phyloP scores from a whole-genome alignment of 2,113 vertebrate species.

The Prietella phreatophila region DNA sequence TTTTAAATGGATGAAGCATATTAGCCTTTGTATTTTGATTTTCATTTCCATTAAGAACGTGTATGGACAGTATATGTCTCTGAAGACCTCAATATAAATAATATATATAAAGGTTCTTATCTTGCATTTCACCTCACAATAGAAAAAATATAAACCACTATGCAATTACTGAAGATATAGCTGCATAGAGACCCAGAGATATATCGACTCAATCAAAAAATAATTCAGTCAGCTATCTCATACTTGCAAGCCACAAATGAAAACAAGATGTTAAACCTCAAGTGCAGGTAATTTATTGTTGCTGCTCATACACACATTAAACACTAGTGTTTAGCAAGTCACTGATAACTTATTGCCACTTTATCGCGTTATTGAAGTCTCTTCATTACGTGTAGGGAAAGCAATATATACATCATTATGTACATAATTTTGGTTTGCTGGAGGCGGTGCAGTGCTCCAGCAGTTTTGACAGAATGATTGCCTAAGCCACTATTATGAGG shows the following conservation, averaged over 20 bases:
- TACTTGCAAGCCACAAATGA: neutral
- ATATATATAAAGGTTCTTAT: neutral
- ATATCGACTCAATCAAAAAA: too few relatives aligned
- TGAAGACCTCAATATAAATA: neutral
- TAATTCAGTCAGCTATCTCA: neutral
- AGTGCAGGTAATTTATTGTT: neutral
- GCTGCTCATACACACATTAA: neutral
- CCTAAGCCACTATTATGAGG: constrained; percentile 36
- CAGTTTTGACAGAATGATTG: constrained; percentile 39
- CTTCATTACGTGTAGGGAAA: constrained; percentile 24
- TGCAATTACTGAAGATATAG: neutral
- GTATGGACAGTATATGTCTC: neutral
- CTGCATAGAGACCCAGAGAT: neutral
- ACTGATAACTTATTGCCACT: constrained; percentile 16
- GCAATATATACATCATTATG: neutral
- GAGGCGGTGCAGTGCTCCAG: neutral
- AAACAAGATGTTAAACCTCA: neutral
- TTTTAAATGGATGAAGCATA: neutral
- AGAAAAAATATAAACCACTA: neutral
- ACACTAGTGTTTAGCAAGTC: constrained; percentile 8
- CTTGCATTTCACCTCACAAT: neutral
- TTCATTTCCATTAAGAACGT: neutral
- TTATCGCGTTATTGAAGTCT: constrained; percentile 7
- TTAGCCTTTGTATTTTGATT: neutral
- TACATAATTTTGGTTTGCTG: neutral